Evolutionary conservation across 2,888 invertebrate genomes (phyloP), one percentile per base, ranked within the genome.

Genomic region (Lamproptera curius): DNA sequence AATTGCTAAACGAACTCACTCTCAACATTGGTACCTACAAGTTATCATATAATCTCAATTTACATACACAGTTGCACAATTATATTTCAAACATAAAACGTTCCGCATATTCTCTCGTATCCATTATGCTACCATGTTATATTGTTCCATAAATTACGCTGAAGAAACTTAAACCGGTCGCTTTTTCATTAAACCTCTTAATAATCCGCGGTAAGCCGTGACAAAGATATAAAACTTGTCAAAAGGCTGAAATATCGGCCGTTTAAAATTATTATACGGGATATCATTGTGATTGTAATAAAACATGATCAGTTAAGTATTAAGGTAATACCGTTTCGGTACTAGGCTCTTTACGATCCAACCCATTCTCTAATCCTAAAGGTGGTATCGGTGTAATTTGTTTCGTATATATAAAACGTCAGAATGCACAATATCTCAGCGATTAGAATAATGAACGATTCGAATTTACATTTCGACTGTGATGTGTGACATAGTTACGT

Each of bases 361-460:
- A n/a, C n/a, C n/a, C n/a, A n/a, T n/a, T n/a, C n/a, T 17, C 15
- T 35, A 35, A 46, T 39, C 26, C 16, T 26, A 34, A 40, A 23
- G 33, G 15, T 42, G 37, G 11, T 6, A 10, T 13, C 41, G 15
- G 14, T 2, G 11, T 11, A 16, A 11, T 33, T 35, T 46, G 23
- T 47, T 46, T 46, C 28, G 28, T 46, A n/a, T 46, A n/a, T n/a
- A 50, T 43, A 49, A 20, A 45, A 48, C 23, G 51, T 37, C 43
- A 43, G 34, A 49, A 39, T 43, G 28, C 44, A 31, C 31, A 49
- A 51, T 49, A 54, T 49, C 49, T 49, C 46, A 54, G 46, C 50
- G 52, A 43, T 51, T 52, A 55, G 49, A 46, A 48, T 50, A 46
- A 52, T 52, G 50, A 52, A 50, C 47, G 50, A 52, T 52, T 52